These are phyloP conservation scores for Holotrichia oblita DNA, from an alignment of 1,140 invertebrate genomes.

Conservation along the genomic window DNA sequence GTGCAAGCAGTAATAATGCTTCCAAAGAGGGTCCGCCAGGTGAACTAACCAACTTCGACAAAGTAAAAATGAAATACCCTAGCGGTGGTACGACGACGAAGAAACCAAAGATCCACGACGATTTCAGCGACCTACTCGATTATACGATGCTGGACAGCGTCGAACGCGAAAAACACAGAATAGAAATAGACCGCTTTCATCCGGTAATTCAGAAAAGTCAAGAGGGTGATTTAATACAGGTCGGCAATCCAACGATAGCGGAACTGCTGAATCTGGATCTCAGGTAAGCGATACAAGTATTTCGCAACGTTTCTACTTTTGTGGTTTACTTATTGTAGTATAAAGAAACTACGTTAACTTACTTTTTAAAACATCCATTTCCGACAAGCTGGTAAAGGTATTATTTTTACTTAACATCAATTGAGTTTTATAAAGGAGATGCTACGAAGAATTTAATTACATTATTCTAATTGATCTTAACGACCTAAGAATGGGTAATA, in stretches of 20 bases:
- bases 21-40: constrained; percentile 57
- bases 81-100: constrained; percentile 45
- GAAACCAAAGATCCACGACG: constrained; percentile 61
- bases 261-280: constrained; percentile 69
- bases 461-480: no score
- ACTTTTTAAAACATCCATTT: no score
- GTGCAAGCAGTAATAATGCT: constrained; percentile 55
- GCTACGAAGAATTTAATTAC: no score
- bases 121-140: constrained; percentile 67
- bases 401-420: no score
- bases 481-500: not conserved
- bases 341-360: no score
- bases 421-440: no score
- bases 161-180: constrained; percentile 59
- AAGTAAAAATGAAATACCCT: constrained; percentile 44
- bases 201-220: constrained; percentile 65
- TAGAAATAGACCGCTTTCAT: constrained; percentile 53
- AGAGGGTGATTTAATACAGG: constrained; percentile 61
- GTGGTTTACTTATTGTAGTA: not conserved
- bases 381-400: no score
- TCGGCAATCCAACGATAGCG: constrained; percentile 71
- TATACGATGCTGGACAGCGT: constrained; percentile 63
- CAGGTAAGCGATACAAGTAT: constrained; percentile 64
- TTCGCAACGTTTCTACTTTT: not conserved
- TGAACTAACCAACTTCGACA: constrained; percentile 44